Evolutionary conservation across 1,140 invertebrate species (phyloP), one percentile per base, ranked within the genome.

Genomic region (Diabrotica undecimpunctata): DNA sequence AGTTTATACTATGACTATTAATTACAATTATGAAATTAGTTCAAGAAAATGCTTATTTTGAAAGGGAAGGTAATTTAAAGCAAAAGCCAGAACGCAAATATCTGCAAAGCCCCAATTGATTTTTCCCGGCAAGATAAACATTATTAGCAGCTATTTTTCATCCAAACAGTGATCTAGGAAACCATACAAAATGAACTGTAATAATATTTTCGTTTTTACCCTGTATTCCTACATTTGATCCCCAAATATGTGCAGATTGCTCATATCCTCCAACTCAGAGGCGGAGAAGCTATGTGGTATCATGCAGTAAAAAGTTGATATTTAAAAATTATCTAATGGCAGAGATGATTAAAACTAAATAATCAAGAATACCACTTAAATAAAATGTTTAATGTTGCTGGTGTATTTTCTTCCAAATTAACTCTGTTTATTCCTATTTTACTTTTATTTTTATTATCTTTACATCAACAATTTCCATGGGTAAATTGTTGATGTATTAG

Each of bases 241-340:
- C 50, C 56, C 59, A 37, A 37, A 61, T 61, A 61, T 61, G 46
- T 61, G 46, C 59, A 41, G 59, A 61, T 61, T 61, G 59, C 41
- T 61, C 59, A 52, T 61, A 39, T 61, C 59, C 59, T 51, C 39
- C n/a, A 10, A 25, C 50, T 57, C 55, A 57, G 37, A n/a, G 55
- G 55, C 55, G 55, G 55, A 57, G 55, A 57, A 25, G 13, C n/a
- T 55, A 7, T 9, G 8, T 10, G 11, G n/a, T n/a, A n/a, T n/a
- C n/a, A n/a, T n/a, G n/a, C n/a, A n/a, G n/a, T n/a, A n/a, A n/a
- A n/a, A n/a, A n/a, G n/a, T n/a, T n/a, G n/a, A n/a, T n/a, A n/a
- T n/a, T n/a, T n/a, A n/a, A n/a, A n/a, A n/a, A n/a, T n/a, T n/a
- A n/a, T n/a, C n/a, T n/a, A n/a, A n/a, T n/a, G n/a, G n/a, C n/a